These are phyloP conservation scores for Monochamus alternatus DNA, from an alignment of 2,888 invertebrate species.

Conservation along the genomic window DNA sequence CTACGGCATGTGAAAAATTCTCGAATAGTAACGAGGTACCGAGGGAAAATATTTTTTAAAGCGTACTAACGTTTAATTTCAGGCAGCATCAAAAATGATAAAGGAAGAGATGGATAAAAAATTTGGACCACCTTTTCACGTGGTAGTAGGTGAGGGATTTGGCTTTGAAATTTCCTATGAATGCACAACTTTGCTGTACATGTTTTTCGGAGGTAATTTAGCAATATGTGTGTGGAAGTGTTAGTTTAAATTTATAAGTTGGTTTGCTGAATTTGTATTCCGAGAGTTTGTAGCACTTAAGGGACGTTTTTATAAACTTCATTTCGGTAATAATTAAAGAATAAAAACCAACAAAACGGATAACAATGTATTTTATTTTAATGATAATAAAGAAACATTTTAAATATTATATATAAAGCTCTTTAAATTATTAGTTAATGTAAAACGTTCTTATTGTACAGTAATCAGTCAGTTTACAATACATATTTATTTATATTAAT, in stretches of 20 bases:
- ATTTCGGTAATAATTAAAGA: neutral
- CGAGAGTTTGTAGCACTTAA: no score
- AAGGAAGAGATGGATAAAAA: constrained; percentile 97
- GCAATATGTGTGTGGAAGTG: constrained; percentile 94
- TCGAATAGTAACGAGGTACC: constrained; percentile 86
- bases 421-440: constrained; percentile 45
- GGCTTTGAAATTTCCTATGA: constrained; percentile 96
- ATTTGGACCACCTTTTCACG: constrained; percentile 95
- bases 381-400: constrained; percentile 43
- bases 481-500: constrained; percentile 34
- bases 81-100: constrained; percentile 93
- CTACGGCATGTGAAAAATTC: constrained; percentile 95
- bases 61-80: constrained; percentile 36
- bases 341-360: neutral
- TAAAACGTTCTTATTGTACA: constrained; percentile 41
- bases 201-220: constrained; percentile 93
- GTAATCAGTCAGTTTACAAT: constrained; percentile 44
- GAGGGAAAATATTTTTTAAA: constrained; percentile 20
- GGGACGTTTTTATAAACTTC: neutral
- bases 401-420: constrained; percentile 46
- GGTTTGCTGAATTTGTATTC: no score
- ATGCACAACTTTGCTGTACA: constrained; percentile 87
- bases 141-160: constrained; percentile 96
- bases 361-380: constrained; percentile 50
- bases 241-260: constrained; percentile 64